Conservation (phyloP, 1,140 invertebrate genomes). For the Drosophila dunni region DNA sequence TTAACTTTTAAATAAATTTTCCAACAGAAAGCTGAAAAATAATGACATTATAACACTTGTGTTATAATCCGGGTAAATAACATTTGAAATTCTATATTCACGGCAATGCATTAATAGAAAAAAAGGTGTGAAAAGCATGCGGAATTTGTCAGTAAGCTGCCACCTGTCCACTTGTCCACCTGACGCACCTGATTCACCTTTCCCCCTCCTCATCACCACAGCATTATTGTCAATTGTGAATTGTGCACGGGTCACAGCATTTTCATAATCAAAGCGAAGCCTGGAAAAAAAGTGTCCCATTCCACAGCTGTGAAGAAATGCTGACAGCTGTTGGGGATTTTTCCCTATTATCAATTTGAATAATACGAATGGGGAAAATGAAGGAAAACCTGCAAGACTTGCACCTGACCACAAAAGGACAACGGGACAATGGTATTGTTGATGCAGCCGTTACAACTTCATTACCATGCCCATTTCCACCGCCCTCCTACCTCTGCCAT, state of each 20-base stretch:
- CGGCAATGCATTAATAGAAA: slow-evolving; percentile 8
- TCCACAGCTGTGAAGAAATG: slow-evolving; percentile 46
- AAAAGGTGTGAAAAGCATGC: slow-evolving; percentile 32
- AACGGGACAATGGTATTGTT: slow-evolving; percentile 62
- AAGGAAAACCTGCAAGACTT: slow-evolving; percentile 54
- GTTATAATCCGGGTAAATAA: neutral
- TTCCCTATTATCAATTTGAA: slow-evolving; percentile 41
- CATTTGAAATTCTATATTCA: slow-evolving; percentile 3
- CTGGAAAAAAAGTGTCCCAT: neutral
- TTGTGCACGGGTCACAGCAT: slow-evolving; percentile 32
- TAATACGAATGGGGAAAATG: slow-evolving; percentile 14
- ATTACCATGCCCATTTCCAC: slow-evolving; percentile 46
- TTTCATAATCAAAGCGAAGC: slow-evolving; percentile 48
- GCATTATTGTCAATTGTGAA: slow-evolving; percentile 49
- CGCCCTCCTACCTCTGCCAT: neutral
- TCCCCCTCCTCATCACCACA: slow-evolving; percentile 1
- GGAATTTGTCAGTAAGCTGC: slow-evolving; percentile 27
- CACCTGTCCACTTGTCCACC: neutral
- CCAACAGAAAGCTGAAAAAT: neutral
- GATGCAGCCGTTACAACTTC: slow-evolving; percentile 64
- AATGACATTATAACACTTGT: neutral
- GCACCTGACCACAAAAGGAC: slow-evolving; percentile 66
- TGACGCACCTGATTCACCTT: neutral
- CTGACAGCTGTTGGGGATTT: slow-evolving; percentile 70
- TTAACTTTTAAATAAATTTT: too few species aligned